phyloP scores from a whole-genome alignment of 2,113 vertebrate species.

The Cololabis saira region DNA sequence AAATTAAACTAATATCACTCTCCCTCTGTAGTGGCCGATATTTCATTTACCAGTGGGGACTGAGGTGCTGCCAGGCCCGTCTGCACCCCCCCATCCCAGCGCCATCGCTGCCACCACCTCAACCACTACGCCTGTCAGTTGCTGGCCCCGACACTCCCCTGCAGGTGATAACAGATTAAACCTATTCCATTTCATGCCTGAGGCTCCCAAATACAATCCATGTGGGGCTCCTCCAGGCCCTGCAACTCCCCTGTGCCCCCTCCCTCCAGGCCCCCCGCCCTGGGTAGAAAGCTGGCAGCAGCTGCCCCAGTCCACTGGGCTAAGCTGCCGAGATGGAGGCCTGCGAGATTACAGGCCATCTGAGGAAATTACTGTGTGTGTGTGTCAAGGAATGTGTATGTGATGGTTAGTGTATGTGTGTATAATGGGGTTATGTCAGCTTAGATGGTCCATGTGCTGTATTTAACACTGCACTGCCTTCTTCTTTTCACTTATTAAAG shows the following conservation, averaged over 20 bases:
- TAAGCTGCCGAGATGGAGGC: conserved; percentile 78
- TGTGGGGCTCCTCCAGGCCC: conserved; percentile 75
- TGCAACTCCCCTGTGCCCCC: conserved; percentile 41
- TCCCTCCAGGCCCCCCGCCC: conserved; percentile 52
- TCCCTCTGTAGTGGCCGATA: conserved; percentile 68
- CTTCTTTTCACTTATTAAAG: conserved; percentile 76
- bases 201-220: conserved; percentile 81
- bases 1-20: conserved; percentile 75
- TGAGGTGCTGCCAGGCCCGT: conserved; percentile 45
- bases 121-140: conserved; percentile 62
- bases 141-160: conserved; percentile 63
- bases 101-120: conserved; percentile 42
- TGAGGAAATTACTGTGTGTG: conserved; percentile 77
- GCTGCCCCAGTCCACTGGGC: conserved; percentile 76
- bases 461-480: conserved; percentile 67
- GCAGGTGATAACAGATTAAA: conserved; percentile 83
- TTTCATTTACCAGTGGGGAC: conserved; percentile 73
- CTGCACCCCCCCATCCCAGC: conserved; percentile 24
- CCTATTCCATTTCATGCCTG: conserved; percentile 82
- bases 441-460: conserved; percentile 72
- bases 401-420: conserved; percentile 65
- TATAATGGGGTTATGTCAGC: conserved; percentile 79
- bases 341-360: conserved; percentile 76
- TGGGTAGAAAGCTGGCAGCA: conserved; percentile 66
- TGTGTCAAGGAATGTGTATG: conserved; percentile 66